These are phyloP conservation scores for Cheilosia vulpina DNA, from an alignment of 2,888 invertebrate species.

Conservation along the genomic window DNA sequence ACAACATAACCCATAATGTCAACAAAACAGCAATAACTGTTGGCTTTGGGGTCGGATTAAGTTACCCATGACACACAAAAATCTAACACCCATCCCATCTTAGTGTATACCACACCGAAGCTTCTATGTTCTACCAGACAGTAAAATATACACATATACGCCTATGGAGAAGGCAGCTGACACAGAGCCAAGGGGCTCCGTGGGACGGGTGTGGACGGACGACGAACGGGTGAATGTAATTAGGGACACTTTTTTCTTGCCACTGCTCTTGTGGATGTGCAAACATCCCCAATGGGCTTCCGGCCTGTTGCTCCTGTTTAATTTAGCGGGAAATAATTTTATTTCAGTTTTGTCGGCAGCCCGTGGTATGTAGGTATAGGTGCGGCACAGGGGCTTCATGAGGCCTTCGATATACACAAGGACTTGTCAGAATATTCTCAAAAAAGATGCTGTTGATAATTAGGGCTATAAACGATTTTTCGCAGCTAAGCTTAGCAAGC, in stretches of 20 bases:
- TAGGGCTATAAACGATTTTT: constrained; percentile 33
- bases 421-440: neutral
- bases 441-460: constrained; percentile 27
- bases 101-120: neutral
- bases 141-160: neutral
- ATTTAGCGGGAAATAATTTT: constrained; percentile 61
- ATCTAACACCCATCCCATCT: neutral
- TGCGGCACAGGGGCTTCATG: constrained; percentile 8
- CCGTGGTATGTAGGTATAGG: neutral
- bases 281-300: constrained; percentile 51
- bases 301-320: constrained; percentile 53
- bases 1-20: constrained; percentile 8
- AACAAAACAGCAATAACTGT: constrained; percentile 52
- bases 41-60: constrained; percentile 54
- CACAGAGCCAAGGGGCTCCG: neutral
- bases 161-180: constrained; percentile 16
- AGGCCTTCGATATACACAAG: constrained; percentile 4
- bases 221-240: constrained; percentile 47
- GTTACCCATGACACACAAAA: constrained; percentile 51
- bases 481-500: neutral
- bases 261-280: constrained; percentile 10
- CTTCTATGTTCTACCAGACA: neutral
- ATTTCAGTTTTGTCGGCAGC: constrained; percentile 33
- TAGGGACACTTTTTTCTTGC: constrained; percentile 36
- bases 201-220: neutral